Percentiles rank a stretch among this genome's conserved stretches.
Conservation (phyloP, 2,888 invertebrate genomes). For the Trissonchulus latispiculum region DNA sequence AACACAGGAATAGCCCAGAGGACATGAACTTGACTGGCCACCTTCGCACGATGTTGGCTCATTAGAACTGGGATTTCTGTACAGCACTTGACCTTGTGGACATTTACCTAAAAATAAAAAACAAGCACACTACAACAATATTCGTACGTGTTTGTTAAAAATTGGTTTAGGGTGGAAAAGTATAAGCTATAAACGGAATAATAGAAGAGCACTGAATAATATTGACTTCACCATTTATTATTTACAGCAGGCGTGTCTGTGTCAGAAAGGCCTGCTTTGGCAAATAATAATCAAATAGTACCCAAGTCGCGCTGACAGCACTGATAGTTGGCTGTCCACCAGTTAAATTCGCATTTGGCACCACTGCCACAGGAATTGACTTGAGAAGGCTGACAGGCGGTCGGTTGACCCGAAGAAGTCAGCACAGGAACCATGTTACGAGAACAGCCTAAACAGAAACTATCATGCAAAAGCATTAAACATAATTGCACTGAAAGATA, state of each 20-base stretch:
- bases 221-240: too few species aligned
- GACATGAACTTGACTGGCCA: not conserved
- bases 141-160: too few species aligned
- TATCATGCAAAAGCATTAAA: too few species aligned
- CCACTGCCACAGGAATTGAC: constrained; percentile 26
- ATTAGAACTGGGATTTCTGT: not conserved
- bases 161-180: too few species aligned
- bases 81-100: constrained; percentile 9
- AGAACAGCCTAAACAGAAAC: constrained; percentile 30
- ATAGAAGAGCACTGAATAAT: too few species aligned
- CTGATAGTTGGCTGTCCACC: constrained; percentile 34
- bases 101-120: too few species aligned
- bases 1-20: constrained; percentile 11
- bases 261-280: too few species aligned
- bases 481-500: too few species aligned
- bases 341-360: constrained; percentile 32
- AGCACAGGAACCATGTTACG: constrained; percentile 22
- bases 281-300: constrained; percentile 19
- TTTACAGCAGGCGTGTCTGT: too few species aligned
- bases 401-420: not conserved
- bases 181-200: too few species aligned
- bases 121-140: too few species aligned
- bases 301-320: constrained; percentile 30
- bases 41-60: not conserved
- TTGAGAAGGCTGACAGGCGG: not conserved